These are phyloP conservation scores for Liopterus haemorrhoidalis DNA, from an alignment of 2,888 invertebrate genomes.

Conservation along the genomic window DNA sequence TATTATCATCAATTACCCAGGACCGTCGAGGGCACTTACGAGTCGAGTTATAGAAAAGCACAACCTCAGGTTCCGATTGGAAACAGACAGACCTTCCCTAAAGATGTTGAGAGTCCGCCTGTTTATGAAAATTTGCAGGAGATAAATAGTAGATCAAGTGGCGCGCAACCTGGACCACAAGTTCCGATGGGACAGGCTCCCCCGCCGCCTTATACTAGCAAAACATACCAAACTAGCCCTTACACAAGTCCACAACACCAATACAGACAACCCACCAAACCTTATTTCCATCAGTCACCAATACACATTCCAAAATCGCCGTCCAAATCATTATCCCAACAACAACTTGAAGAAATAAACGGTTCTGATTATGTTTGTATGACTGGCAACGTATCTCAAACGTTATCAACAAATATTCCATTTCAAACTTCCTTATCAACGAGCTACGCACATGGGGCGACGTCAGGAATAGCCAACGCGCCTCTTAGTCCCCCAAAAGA, in stretches of 20 bases:
- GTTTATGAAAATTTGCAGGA: slow-evolving; percentile 48
- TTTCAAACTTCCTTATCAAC: slow-evolving; percentile 45
- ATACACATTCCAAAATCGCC: slow-evolving; percentile 10
- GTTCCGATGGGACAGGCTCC: slow-evolving; percentile 38
- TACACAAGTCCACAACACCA: slow-evolving; percentile 31
- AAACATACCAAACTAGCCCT: slow-evolving; percentile 32
- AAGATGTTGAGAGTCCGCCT: slow-evolving; percentile 48
- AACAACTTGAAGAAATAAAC: slow-evolving; percentile 62
- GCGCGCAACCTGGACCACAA: slow-evolving; percentile 44
- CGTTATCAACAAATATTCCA: slow-evolving; percentile 46
- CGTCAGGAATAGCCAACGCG: slow-evolving; percentile 48
- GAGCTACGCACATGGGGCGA: slow-evolving; percentile 43
- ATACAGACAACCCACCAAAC: slow-evolving; percentile 15
- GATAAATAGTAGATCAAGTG: slow-evolving; percentile 36
- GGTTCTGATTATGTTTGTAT: slow-evolving; percentile 79
- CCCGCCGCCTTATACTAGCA: slow-evolving; percentile 20
- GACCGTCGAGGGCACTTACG: slow-evolving; percentile 39
- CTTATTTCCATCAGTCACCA: slow-evolving; percentile 17
- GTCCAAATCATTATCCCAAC: slow-evolving; percentile 39
- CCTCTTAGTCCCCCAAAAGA: slow-evolving; percentile 41
- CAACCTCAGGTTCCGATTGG: slow-evolving; percentile 74
- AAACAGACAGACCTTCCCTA: slow-evolving; percentile 39
- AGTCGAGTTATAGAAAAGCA: slow-evolving; percentile 63
- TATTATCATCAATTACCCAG: slow-evolving; percentile 56
- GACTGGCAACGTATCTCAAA: slow-evolving; percentile 58